Evolutionary conservation across 1,140 invertebrate species (phyloP), one percentile per base, ranked within the genome.

Genomic region (Drosophila prosaltans): DNA sequence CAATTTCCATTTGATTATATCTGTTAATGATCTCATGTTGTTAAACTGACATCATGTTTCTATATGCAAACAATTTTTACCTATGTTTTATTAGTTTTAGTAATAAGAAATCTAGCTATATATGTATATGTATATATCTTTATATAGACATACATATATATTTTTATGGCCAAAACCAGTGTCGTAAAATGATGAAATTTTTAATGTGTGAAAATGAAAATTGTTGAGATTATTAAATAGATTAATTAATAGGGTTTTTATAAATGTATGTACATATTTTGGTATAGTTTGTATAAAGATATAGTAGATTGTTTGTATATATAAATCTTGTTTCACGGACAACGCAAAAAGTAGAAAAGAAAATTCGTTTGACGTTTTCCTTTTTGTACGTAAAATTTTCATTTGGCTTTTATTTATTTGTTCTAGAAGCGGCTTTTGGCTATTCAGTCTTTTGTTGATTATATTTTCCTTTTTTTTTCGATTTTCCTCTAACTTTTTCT

Each of bases 331-430:
- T 69, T 72, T 66, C 69, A 77, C 74, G 62, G 69, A 86, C 75
- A 81, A 69, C 79, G 74, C 68, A 86, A 79, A 79, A 74, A 85
- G 65, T 80, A 61, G 6, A 7, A 36, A 36, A 36, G 28, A 36
- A 36, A 36, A 36, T 36, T 40, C 80, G 57, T 88, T 88, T 83
- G 84, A 73, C 84, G 83, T 78, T 80, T 78, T 54, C 36, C 62
- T 67, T 32, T 79, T 30, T 68, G 48, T 59, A 60, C 28, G 60
- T 48, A 65, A 76, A 78, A 61, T 72, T 51, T 51, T 51, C 21
- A 51, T 26, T 51, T 51, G 40, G 74, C 54, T 78, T 88, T 89
- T 88, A 88, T 88, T 88, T 88, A 84, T 88, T 88, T 89, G 67
- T 72, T 78, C 74, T 81, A 73, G 78, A 79, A 73, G 69, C 74